Evolutionary conservation across 2,888 invertebrate genomes (phyloP).

Genomic region (Priocnemis perturbator): DNA sequence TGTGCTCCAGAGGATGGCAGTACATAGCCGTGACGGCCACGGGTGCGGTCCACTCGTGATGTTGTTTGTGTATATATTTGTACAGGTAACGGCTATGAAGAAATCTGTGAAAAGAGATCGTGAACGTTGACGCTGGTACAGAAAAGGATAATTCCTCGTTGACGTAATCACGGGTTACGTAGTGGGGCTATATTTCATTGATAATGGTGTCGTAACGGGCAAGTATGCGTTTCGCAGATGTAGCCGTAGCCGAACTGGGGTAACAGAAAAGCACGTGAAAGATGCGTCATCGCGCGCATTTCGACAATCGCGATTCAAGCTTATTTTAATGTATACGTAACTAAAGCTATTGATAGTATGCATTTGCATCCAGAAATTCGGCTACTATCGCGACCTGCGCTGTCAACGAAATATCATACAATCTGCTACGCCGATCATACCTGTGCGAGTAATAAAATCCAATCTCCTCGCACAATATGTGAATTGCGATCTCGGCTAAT

Average conservation of each 20-base stretch:
- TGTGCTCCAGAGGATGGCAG: constrained; percentile 86
- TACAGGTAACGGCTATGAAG: constrained; percentile 86
- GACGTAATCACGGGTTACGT: not conserved
- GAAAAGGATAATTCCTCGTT: not conserved
- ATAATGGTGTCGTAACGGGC: too few relatives aligned
- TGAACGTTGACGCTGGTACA: not conserved
- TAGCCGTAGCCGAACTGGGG: too few relatives aligned
- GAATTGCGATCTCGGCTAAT: constrained; percentile 83
- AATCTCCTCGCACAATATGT: constrained; percentile 86
- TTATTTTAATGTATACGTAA: too few relatives aligned
- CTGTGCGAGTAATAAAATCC: constrained; percentile 91
- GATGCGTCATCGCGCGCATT: too few relatives aligned
- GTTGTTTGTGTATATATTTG: constrained; percentile 89
- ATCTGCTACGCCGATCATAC: constrained; percentile 65
- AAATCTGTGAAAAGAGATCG: constrained; percentile 76
- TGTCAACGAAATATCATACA: not conserved
- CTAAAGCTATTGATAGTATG: too few relatives aligned
- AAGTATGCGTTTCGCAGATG: too few relatives aligned
- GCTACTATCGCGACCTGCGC: too few relatives aligned
- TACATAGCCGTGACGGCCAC: constrained; percentile 89
- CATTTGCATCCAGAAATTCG: too few relatives aligned
- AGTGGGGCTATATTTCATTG: too few relatives aligned
- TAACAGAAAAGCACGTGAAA: too few relatives aligned
- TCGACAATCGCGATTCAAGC: too few relatives aligned
- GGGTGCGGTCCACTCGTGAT: constrained; percentile 93